Evolutionary conservation across 2,797 vertebrate species (phyloP), one percentile per base, ranked within the genome.

Genomic region (Amphiprion clarkii): DNA sequence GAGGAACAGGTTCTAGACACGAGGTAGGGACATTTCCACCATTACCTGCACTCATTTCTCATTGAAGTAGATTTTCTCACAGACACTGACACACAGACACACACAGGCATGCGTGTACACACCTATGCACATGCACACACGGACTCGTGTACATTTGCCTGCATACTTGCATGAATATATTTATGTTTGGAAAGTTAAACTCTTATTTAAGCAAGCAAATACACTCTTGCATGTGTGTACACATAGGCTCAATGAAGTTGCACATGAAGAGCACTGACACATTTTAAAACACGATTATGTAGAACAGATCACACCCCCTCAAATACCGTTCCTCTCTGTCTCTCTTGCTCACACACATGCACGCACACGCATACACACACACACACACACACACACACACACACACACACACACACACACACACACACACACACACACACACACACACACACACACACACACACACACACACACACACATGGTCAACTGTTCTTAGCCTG

Each of bases 1-100:
- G 54, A 60, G 27, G 42, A 0, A 42, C 59, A 80, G 80, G 82
- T 85, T 86, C 68, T 71, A 82, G 76, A 89, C 89, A 89, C 33
- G 83, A 91, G 92, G 88, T 86, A 83, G 92, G 92, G 92, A 87
- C 81, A 92, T 92, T 92, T 90, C 92, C 84, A 87, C 67, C 33
- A 0, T 31, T 53, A 73, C 55, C 74, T 75, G 72, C 65, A 66
- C 57, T 82, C 61, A 77, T 46, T 54, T 78, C 58, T 53, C 62
- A 74, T 48, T 49, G 3, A 29, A 17, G 66, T 10, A 0, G 53
- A 58, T 25, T 79, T 33, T 65, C 75, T 58, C 51, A 63, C 63
- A 53, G 64, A 39, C 44, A 44, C 65, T 33, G 39, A 57, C 36
- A 68, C 19, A 56, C 62, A 53, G 67, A 39, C 60, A 49, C n/a